Percentiles rank a stretch among this genome's conserved stretches.
phyloP scores from a whole-genome alignment of 2,113 vertebrate species.

The Hiodon alosoides region DNA sequence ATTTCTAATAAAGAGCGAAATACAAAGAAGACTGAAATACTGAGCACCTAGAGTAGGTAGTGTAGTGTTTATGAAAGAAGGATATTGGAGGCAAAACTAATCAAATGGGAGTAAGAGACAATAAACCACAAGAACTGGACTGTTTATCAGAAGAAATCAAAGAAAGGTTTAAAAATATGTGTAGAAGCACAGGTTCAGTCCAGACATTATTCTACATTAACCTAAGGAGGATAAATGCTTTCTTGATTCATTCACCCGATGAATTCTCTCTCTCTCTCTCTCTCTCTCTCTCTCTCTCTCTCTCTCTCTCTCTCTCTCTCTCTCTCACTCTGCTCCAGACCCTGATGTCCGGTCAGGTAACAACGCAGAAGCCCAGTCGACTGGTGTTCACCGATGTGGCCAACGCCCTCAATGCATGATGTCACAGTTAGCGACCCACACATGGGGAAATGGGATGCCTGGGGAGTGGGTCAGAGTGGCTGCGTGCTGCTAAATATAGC shows the following conservation, averaged over 20 bases:
- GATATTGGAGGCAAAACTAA: neutral
- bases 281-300: constrained; percentile 9
- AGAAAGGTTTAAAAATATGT: neutral
- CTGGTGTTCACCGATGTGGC: constrained; percentile 94
- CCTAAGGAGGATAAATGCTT: neutral
- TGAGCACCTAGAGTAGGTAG: neutral
- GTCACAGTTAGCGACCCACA: constrained; percentile 24
- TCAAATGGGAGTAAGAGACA: neutral
- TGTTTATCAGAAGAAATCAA: neutral
- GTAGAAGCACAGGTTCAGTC: neutral
- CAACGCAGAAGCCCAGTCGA: constrained; percentile 84
- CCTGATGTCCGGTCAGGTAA: constrained; percentile 74
- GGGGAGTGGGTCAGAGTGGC: neutral
- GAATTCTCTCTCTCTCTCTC: constrained; percentile 7
- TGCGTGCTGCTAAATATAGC: neutral
- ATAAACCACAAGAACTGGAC: neutral
- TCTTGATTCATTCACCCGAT: constrained; percentile 14
- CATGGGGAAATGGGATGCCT: neutral
- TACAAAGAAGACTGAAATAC: neutral
- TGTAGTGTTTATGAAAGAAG: neutral
- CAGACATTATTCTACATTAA: neutral
- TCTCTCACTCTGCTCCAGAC: constrained; percentile 61
- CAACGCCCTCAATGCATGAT: constrained; percentile 85
- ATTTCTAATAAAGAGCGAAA: neutral
- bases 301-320: neutral